Evolutionary conservation across 2,888 invertebrate genomes (phyloP).

Genomic region (Caenorhabditis sulstoni): DNA sequence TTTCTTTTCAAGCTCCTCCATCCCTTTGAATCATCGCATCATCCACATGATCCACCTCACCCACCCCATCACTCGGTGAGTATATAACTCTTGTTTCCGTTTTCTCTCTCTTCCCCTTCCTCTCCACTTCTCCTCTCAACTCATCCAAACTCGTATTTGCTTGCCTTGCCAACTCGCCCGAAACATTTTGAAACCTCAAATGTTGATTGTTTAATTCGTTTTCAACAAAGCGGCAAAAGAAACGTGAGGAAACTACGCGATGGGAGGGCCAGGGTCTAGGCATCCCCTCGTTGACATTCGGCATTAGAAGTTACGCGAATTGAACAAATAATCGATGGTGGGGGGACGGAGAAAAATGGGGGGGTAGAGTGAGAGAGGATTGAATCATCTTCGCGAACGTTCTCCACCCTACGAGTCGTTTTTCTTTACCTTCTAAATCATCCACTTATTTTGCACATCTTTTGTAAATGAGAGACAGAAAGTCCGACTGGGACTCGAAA

Average conservation of each 20-base stretch:
- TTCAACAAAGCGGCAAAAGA: not conserved
- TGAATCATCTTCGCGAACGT: slow-evolving; percentile 33
- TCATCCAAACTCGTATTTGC: slow-evolving; percentile 17
- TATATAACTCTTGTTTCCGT: slow-evolving; percentile 8
- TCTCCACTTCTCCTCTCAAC: not conserved
- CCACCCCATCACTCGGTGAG: slow-evolving; percentile 37
- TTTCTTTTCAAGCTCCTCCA: slow-evolving; percentile 44
- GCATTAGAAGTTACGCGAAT: slow-evolving; percentile 54
- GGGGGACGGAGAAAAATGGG: not conserved
- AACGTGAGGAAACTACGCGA: slow-evolving; percentile 23
- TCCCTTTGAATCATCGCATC: slow-evolving; percentile 20
- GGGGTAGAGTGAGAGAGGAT: slow-evolving; percentile 5
- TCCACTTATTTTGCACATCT: slow-evolving; percentile 4
- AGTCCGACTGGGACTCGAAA: no score
- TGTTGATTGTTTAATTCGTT: slow-evolving; percentile 12
- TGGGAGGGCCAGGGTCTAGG: not conserved
- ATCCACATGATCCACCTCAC: slow-evolving; percentile 22
- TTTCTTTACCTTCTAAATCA: not conserved
- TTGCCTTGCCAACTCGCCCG: slow-evolving; percentile 12
- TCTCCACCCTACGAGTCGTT: slow-evolving; percentile 21
- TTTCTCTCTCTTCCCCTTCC: not conserved
- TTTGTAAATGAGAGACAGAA: not conserved
- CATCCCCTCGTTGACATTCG: slow-evolving; percentile 47
- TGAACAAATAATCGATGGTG: slow-evolving; percentile 52
- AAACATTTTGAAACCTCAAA: slow-evolving; percentile 50